Conservation (phyloP, 2,113 vertebrate genomes). For the Peucedramus taeniatus region DNA sequence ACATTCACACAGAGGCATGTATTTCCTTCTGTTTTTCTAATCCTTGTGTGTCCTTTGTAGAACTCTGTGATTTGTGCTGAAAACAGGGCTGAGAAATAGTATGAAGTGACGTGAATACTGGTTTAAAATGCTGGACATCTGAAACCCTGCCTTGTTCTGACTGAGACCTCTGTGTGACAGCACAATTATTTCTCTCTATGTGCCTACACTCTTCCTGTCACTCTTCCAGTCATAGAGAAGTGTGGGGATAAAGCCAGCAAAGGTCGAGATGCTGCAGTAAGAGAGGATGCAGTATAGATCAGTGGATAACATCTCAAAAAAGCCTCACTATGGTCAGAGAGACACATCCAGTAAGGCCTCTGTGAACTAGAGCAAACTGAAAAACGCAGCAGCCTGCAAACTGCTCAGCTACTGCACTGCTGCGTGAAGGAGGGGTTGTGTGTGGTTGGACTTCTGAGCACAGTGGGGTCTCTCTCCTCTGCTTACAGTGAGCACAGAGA, state of each 20-base stretch:
- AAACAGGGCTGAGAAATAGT: not conserved
- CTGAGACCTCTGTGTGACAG: not conserved
- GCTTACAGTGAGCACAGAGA: not conserved
- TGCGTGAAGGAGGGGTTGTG: not conserved
- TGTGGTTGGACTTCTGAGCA: not conserved
- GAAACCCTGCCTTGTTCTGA: not conserved
- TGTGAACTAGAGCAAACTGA: not conserved
- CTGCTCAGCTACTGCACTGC: not conserved
- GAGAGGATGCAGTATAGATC: not conserved
- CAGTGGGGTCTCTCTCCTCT: not conserved
- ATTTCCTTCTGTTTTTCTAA: not conserved
- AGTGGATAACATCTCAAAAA: not conserved
- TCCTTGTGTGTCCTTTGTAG: not conserved
- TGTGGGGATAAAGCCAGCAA: not conserved
- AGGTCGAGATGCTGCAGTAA: not conserved
- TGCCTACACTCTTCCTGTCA: not conserved
- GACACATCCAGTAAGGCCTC: not conserved
- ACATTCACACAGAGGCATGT: not conserved
- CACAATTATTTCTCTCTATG: not conserved
- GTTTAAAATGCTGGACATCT: not conserved
- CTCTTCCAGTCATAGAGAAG: not conserved
- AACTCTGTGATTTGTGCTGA: not conserved
- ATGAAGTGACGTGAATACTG: not conserved
- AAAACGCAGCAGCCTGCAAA: not conserved
- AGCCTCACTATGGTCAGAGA: accelerated